Evolutionary conservation across 2,113 vertebrate genomes (phyloP).

Genomic region (Coryphaenoides rupestris): DNA sequence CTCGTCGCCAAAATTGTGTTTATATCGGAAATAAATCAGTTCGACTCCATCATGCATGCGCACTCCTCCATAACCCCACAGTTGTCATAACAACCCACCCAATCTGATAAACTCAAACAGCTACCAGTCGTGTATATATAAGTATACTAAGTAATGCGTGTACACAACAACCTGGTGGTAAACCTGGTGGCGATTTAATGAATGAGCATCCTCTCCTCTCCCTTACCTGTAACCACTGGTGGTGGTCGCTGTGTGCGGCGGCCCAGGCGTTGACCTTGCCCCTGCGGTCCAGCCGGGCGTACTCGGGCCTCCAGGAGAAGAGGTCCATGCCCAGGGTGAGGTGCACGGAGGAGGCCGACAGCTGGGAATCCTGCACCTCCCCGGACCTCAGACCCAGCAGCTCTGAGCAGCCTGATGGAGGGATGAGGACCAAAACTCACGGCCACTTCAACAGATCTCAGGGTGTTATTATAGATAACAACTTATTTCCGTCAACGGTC

Average conservation of each 20-base stretch:
- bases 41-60: too few species aligned
- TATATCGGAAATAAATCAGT: too few species aligned
- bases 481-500: too few species aligned
- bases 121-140: too few species aligned
- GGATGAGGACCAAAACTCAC: not conserved
- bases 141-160: too few species aligned
- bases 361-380: constrained; percentile 83
- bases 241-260: constrained; percentile 81
- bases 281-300: constrained; percentile 83
- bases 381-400: constrained; percentile 87
- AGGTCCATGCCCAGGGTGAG: constrained; percentile 85
- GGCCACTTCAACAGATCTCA: not conserved
- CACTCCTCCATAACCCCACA: too few species aligned
- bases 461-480: too few species aligned
- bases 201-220: not conserved
- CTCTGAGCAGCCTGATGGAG: constrained; percentile 82
- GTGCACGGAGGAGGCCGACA: constrained; percentile 82
- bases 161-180: too few species aligned
- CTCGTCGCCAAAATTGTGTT: too few species aligned
- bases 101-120: too few species aligned
- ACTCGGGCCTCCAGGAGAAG: constrained; percentile 83
- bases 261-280: constrained; percentile 91
- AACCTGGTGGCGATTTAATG: too few species aligned
- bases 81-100: too few species aligned
- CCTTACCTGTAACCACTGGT: constrained; percentile 86